A percentile compares a stretch with the other conserved stretches of the same genome.
These are phyloP conservation scores for Lethrus apterus DNA, from an alignment of 1,140 invertebrate genomes.

Conservation along the genomic window DNA sequence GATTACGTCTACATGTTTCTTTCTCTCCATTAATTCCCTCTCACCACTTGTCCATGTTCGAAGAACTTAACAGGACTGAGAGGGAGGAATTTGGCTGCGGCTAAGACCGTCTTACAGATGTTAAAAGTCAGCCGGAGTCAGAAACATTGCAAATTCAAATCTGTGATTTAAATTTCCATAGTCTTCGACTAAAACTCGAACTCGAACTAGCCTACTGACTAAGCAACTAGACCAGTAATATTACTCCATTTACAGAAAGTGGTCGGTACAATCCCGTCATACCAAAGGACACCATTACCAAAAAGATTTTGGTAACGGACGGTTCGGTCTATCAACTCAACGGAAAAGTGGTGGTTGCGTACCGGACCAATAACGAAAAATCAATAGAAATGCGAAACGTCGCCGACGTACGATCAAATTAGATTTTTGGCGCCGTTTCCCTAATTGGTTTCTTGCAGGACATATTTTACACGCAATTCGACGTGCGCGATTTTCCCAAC, in stretches of 20 bases:
- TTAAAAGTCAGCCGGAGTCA: no score
- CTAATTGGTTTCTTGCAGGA: slow-evolving; percentile 26
- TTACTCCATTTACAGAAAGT: slow-evolving; percentile 38
- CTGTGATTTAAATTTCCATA: background rate
- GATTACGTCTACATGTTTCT: background rate
- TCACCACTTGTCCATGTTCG: no score
- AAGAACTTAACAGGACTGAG: no score
- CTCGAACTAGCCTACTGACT: no score
- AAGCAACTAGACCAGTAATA: no score
- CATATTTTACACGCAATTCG: slow-evolving; percentile 38
- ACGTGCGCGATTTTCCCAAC: slow-evolving; percentile 34
- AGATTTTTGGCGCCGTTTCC: background rate
- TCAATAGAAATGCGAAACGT: slow-evolving; percentile 47
- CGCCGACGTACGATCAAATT: slow-evolving; percentile 41
- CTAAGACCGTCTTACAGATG: background rate
- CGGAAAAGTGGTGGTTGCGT: slow-evolving; percentile 48
- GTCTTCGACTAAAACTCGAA: background rate
- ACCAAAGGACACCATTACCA: slow-evolving; percentile 37
- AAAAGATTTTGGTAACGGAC: slow-evolving; percentile 45
- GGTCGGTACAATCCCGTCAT: slow-evolving; percentile 43
- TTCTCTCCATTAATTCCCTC: no score
- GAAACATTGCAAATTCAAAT: no score
- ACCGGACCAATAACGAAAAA: slow-evolving; percentile 43
- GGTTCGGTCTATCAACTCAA: slow-evolving; percentile 43
- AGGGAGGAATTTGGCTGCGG: no score